These are phyloP conservation scores for Struthio camelus DNA, from an alignment of 2,113 vertebrate species.

Conservation along the genomic window DNA sequence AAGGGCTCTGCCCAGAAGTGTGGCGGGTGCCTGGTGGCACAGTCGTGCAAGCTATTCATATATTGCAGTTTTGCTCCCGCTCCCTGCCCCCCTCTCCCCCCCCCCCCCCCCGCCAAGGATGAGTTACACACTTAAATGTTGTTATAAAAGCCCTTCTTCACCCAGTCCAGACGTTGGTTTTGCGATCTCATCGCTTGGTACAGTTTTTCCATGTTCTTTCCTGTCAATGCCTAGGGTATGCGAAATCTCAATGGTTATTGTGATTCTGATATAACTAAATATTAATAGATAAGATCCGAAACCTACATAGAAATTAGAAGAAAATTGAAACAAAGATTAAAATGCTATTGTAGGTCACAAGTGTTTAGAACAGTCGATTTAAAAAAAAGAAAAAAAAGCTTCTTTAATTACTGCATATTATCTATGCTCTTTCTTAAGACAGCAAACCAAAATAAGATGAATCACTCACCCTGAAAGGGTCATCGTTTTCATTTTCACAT, in stretches of 20 bases:
- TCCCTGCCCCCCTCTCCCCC: rapidly evolving
- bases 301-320: neutral
- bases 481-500: neutral
- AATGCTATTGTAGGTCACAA: neutral
- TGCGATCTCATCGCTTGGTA: neutral
- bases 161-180: neutral
- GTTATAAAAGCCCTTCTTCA: neutral
- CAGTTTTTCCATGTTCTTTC: neutral
- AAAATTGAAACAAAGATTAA: neutral
- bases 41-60: neutral
- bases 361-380: neutral
- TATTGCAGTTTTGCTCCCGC: neutral
- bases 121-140: neutral
- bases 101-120: rapidly evolving
- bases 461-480: neutral
- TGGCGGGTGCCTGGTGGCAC: neutral
- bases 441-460: neutral
- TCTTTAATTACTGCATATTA: neutral
- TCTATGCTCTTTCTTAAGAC: neutral
- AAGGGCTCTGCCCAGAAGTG: neutral
- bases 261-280: neutral
- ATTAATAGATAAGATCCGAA: neutral
- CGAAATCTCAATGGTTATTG: neutral
- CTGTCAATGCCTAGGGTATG: neutral
- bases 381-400: neutral